phyloP scores from a whole-genome alignment of 2,888 invertebrate genomes.

The Atherix ibis region DNA sequence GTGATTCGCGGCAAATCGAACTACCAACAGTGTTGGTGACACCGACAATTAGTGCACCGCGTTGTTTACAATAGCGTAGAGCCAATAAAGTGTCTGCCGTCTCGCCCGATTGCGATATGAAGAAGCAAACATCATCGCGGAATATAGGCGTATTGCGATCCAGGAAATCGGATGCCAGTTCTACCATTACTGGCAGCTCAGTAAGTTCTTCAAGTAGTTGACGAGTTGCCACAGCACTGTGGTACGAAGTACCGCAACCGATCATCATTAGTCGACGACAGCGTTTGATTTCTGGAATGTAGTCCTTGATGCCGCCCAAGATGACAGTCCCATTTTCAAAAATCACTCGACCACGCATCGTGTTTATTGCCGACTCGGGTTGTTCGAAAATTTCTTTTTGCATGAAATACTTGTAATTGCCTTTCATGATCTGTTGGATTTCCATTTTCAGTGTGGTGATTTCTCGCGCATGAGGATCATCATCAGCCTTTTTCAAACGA shows the following conservation, averaged over 20 bases:
- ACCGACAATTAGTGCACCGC: slow-evolving; percentile 96
- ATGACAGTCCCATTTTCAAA: slow-evolving; percentile 76
- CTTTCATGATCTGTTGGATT: slow-evolving; percentile 99
- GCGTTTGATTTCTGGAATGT: slow-evolving; percentile 91
- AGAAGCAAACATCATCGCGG: slow-evolving; percentile 99
- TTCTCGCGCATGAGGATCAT: slow-evolving; percentile 79
- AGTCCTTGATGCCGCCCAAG: slow-evolving; percentile 96
- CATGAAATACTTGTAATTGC: slow-evolving; percentile 97
- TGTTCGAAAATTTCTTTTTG: slow-evolving; percentile 99
- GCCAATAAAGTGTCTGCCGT: slow-evolving; percentile 96
- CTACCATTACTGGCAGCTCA: slow-evolving; percentile 97
- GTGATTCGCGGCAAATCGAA: slow-evolving; percentile 95
- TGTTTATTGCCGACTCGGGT: slow-evolving; percentile 96
- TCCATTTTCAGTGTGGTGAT: slow-evolving; percentile 95
- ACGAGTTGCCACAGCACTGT: slow-evolving; percentile 93
- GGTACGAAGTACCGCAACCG: slow-evolving; percentile 98
- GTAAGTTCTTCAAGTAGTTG: slow-evolving; percentile 95
- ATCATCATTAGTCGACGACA: slow-evolving; percentile 93
- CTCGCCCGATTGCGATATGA: slow-evolving; percentile 98
- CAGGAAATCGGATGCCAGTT: slow-evolving; percentile 94
- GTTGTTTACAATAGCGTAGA: slow-evolving; percentile 87
- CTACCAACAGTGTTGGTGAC: slow-evolving; percentile 99
- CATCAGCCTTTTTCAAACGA: slow-evolving; percentile 61
- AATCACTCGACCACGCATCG: slow-evolving; percentile 96
- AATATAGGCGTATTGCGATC: slow-evolving; percentile 97